Evolutionary conservation across 2,113 vertebrate species (phyloP), one percentile per base, ranked within the genome.

Genomic region (Oxyruncus cristatus): DNA sequence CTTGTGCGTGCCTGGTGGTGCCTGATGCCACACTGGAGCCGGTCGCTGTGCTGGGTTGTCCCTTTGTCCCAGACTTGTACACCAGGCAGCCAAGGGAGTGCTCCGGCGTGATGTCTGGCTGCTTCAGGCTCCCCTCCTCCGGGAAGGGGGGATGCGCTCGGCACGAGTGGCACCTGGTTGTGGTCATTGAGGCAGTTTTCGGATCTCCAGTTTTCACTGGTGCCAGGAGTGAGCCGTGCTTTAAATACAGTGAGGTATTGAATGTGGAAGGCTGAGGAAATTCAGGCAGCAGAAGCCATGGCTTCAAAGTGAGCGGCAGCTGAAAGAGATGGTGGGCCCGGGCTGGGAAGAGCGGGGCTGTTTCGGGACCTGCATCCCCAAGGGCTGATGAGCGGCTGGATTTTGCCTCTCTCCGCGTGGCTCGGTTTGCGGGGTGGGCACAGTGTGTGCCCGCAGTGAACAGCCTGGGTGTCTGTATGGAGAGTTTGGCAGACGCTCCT

Each of bases 21-120:
- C 74, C 75, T 76, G 92, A 37, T 65, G 81, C 37, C 85, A 42
- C 42, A 3, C 12, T 3, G 82, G 12, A 44, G 74, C 89, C 3
- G 47, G 76, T 89, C 73, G 59, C 85, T 21, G 30, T 17, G 67
- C 73, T 8, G 89, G 81, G 28, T 16, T 73, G 82, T 81, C 88
- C 92, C 95, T 97, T 97, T 97, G 97, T 97, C 95, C 97, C 95
- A 33, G 44, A 4, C 84, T 68, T 50, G 81, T 47, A 6, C 88
- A 35, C 27, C 85, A 55, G 89, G 89, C 89, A 21, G 86, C 33
- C 52, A 42, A n/a, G 76, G 47, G 47, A 30, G 42, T 33, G 66
- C 67, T 62, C 66, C 59, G 2, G 52, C 53, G 9, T 0, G 41
- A 21, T 53, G 78, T 41, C 76, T 72, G 74, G 21, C 52, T 41